Evolutionary conservation across 2,797 vertebrate genomes (phyloP).

Genomic region (Steatocranus sp.): DNA sequence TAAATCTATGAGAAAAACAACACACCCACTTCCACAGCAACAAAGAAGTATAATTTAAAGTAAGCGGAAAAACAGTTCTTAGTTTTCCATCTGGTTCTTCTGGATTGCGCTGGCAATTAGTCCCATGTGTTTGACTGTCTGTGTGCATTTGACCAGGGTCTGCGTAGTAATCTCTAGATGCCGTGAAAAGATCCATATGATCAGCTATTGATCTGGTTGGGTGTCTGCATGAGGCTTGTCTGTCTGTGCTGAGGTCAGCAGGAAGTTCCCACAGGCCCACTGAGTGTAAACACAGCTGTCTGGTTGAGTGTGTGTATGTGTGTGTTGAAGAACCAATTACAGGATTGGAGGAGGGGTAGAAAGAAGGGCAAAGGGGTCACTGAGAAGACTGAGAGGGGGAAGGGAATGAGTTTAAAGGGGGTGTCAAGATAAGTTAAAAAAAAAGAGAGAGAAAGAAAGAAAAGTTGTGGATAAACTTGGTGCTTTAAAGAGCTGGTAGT

Average conservation of each 20-base stretch:
- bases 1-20: not conserved
- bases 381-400: not conserved
- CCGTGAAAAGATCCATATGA: conserved; percentile 27
- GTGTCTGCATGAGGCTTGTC: not conserved
- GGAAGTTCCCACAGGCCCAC: conserved; percentile 55
- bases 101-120: not conserved
- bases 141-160: not conserved
- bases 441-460: not conserved
- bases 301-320: conserved; percentile 2
- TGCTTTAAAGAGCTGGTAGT: conserved; percentile 22
- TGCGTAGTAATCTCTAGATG: not conserved
- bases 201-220: conserved; percentile 34
- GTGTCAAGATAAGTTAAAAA: not conserved
- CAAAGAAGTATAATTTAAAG: not conserved
- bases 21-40: not conserved
- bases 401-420: not conserved
- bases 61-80: accelerated
- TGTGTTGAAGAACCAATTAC: conserved; percentile 31
- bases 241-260: conserved; percentile 65
- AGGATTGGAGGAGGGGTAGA: conserved; percentile 31
- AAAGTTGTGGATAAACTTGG: not conserved
- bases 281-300: conserved; percentile 72
- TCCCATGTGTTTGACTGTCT: not conserved
- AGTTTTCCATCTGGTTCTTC: not conserved
- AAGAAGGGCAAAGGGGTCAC: conserved; percentile 46